Evolutionary conservation across 2,888 invertebrate species (phyloP), one percentile per base, ranked within the genome.

Genomic region (Athalia cordata): DNA sequence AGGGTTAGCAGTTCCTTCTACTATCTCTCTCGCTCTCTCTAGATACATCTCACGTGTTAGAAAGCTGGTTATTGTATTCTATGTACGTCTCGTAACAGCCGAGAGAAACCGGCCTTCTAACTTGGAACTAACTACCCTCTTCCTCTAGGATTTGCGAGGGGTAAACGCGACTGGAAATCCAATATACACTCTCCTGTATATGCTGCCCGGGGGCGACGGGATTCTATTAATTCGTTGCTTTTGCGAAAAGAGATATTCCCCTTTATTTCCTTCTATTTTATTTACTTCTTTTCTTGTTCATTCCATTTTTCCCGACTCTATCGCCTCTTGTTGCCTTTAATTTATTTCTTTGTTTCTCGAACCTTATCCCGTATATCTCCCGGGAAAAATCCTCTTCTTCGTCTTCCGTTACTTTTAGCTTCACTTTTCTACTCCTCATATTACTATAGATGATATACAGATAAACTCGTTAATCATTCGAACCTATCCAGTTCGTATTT

Each of bases 101-200:
- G 29, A 29, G 29, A 29, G 29, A 29, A 29, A 29, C 29, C 29
- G 8, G 52, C 5, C 55, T 43, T 52, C 52, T 55, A 66, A 15
- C 66, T 66, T 49, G 6, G 13, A 52, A 55, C 68, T 68, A 68
- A 68, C 55, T 68, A 68, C 68, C 55, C 55, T 68, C 68, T 52
- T 68, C 68, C 68, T 29, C 29, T 52, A 55, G 68, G 68, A 68
- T 68, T 68, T 68, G 52, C 68, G 11, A 68, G 29, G 29, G 68
- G 68, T 68, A 68, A 68, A 55, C 43, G 15, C 29, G 55, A 55
- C 68, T 68, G 52, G 68, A 68, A 68, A 52, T 68, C 68, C 68
- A 52, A 52, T 68, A 52, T 68, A 68, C 68, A 13, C 52, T 52
- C 55, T 29, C 29, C 29, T 2, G 29, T 29, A 29, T 29, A 29